phyloP scores from a whole-genome alignment of 2,797 vertebrate genomes.

The Trematomus bernacchii region DNA sequence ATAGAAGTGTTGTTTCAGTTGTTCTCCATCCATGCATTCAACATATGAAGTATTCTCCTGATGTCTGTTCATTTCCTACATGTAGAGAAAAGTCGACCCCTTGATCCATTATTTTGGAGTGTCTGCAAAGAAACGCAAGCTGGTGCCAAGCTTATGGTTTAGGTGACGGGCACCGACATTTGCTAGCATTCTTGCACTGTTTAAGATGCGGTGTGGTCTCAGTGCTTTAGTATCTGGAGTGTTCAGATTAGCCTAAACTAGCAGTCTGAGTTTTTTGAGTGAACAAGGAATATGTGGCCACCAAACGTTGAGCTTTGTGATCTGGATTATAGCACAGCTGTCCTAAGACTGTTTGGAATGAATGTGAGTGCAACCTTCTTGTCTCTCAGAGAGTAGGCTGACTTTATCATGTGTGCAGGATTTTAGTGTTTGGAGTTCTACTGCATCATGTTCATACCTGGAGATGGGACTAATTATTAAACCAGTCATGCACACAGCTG shows the following conservation, averaged over 20 bases:
- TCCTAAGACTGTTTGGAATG: conserved; percentile 13
- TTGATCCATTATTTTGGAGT: conserved; percentile 4
- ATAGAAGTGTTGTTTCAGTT: conserved; percentile 27
- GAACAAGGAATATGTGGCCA: conserved; percentile 15
- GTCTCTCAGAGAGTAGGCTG: conserved; percentile 2
- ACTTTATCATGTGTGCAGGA: conserved; percentile 23
- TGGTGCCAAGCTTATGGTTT: conserved; percentile 6
- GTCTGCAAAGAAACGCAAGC: background rate
- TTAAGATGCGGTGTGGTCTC: conserved; percentile 17
- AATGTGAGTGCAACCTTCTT: conserved; percentile 12
- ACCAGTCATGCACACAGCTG: background rate
- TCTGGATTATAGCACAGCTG: conserved; percentile 23
- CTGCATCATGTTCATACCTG: conserved; percentile 26
- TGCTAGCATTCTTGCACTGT: conserved; percentile 36
- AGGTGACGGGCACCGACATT: conserved; percentile 5
- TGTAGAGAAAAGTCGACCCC: conserved; percentile 22
- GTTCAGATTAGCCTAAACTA: too few relatives aligned
- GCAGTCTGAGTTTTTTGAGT: background rate
- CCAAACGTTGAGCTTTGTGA: conserved; percentile 13
- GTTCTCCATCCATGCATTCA: conserved; percentile 17
- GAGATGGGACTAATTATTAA: conserved; percentile 42
- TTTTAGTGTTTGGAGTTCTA: conserved; percentile 52
- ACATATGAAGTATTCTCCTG: conserved; percentile 14
- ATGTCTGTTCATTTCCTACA: background rate
- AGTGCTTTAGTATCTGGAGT: background rate